Evolutionary conservation across 2,113 vertebrate genomes (phyloP), one percentile per base, ranked within the genome.

Genomic region (Strix uralensis): DNA sequence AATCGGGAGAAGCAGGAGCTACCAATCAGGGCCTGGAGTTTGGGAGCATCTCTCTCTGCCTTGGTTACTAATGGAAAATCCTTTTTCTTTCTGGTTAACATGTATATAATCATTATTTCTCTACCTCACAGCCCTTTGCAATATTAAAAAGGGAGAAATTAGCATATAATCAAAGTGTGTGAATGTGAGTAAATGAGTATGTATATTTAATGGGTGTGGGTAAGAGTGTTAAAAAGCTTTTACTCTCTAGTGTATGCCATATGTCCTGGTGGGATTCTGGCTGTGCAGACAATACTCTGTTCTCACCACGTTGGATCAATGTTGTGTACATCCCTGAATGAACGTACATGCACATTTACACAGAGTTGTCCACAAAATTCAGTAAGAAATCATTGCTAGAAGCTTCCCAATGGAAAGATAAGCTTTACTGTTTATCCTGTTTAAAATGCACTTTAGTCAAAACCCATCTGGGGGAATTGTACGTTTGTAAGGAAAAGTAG

Each of bases 261-360:
- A 9, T 0, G 2, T 49, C 27, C 51, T 62, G 59, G 51, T 54
- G 32, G 62, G 78, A 46, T 54, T 62, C 73, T 81, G 59, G 38
- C 42, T 70, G 63, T 57, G 55, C 27, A 74, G 77, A 23, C 49
- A 67, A 7, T 29, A 14, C 11, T 59, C 11, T 72, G 27, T 30
- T 77, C 67, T 62, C 27, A 40, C 11, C 14, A 26, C 0, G 0
- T 5, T 85, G 38, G 11, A 62, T 58, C 46, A 38, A 6, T 46
- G 11, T 52, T 62, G 36, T 26, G 30, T 47, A 40, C 23, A 19
- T 46, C 34, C 8, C 55, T 79, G 65, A 38, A 67, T 51, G 73
- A 78, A 54, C 1, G 1, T 16, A 42, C 15, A 16, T 9, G 7
- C 9, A 66, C 8, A 17, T 78, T 74, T 70, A 42, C 42, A 46